Conservation (phyloP, 2,113 vertebrate genomes). For the Tupaia tana region DNA sequence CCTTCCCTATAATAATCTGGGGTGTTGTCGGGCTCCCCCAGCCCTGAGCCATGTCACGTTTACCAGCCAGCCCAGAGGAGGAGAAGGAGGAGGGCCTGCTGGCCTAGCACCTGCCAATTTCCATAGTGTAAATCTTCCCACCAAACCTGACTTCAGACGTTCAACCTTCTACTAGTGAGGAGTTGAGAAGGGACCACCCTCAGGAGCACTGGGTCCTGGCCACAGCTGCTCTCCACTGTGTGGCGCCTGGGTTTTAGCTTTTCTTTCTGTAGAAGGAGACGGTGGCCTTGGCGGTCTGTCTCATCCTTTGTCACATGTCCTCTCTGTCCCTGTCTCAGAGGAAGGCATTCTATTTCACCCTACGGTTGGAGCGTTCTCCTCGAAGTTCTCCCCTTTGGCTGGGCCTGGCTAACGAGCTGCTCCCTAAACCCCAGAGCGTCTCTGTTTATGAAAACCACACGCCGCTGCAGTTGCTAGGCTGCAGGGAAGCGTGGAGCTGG, state of each 20-base stretch:
- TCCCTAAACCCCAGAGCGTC: conserved; percentile 35
- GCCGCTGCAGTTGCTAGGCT: not conserved
- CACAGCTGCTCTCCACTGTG: not conserved
- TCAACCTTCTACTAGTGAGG: not conserved
- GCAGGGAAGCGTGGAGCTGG: not conserved
- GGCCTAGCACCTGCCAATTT: not conserved
- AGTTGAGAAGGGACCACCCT: not conserved
- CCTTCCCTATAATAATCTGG: not conserved
- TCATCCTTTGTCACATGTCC: not conserved
- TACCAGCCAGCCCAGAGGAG: not conserved
- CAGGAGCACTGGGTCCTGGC: not conserved
- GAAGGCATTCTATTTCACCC: not conserved
- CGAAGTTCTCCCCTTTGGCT: not conserved
- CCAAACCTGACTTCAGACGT: not conserved
- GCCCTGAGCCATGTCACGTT: not conserved
- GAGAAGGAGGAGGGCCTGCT: not conserved
- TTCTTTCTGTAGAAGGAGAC: not conserved
- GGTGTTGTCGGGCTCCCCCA: not conserved
- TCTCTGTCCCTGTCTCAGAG: not conserved
- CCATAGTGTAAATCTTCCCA: not conserved
- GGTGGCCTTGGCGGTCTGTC: not conserved
- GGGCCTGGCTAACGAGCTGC: not conserved
- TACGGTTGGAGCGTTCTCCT: not conserved
- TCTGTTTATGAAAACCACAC: not conserved
- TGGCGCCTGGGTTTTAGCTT: not conserved